Evolutionary conservation across 2,888 invertebrate species (phyloP), one percentile per base, ranked within the genome.

Genomic region (Hetaerina titia): DNA sequence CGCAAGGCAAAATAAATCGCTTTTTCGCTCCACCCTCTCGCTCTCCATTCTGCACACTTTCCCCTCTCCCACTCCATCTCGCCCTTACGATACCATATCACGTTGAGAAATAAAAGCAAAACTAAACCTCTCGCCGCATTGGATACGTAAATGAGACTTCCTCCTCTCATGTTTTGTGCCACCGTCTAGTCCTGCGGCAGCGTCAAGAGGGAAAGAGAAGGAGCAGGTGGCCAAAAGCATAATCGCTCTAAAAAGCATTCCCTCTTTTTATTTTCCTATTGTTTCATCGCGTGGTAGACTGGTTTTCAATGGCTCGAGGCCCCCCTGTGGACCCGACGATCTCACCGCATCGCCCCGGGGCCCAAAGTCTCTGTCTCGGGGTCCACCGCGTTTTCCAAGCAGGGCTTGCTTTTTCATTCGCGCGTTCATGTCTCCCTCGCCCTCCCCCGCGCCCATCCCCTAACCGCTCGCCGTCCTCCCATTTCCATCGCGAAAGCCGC

Each of bases 391-490:
- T 31, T 81, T 81, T 81, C 56, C 92, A 15, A 45, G 92, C 74
- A 64, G 69, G 45, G 13, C 15, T 64, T 90, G 64, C 90, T 90
- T 64, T 81, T 90, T 64, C 90, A 64, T 69, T 56, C 56, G 69
- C n/a, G 92, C 74, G 69, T 92, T 92, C 92, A 92, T 92, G 69
- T 92, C 74, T 90, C 90, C 19, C 56, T 31, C 4, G 22, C 60
- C 8, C n/a, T 45, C 90, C 31, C 15, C 7, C n/a, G 17, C 25
- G 13, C 15, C 92, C 92, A n/a, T 74, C n/a, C 2, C 45, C 81
- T 31, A 69, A n/a, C 69, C 45, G 22, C 90, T n/a, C 69, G 64
- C 19, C 13, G 1, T 45, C 13, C 60, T 60, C 19, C 63, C 90
- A 6, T n/a, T 90, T 63, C 90, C 90, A 31, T 17, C 63, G 9